Conservation (phyloP, 2,113 vertebrate genomes). For the Cyprinus carpio region DNA sequence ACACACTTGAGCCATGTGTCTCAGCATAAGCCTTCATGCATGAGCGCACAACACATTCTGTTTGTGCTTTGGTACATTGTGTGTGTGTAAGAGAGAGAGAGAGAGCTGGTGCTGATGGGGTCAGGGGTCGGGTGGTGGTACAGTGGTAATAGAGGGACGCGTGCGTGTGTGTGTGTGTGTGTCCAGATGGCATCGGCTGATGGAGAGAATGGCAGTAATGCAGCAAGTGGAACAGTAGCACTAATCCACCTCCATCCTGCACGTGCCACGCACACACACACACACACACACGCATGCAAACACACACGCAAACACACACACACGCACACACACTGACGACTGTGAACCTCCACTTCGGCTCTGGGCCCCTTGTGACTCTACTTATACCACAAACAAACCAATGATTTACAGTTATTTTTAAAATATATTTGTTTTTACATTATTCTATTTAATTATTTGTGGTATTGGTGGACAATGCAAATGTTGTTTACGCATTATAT, state of each 20-base stretch:
- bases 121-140: slow-evolving; percentile 34
- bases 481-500: too few species aligned
- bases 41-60: slow-evolving; percentile 46
- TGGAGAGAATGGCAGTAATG: slow-evolving; percentile 70
- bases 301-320: neutral
- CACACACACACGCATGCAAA: neutral
- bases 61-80: slow-evolving; percentile 37
- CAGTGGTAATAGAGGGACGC: slow-evolving; percentile 45
- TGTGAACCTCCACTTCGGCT: neutral
- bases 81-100: slow-evolving; percentile 42
- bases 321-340: neutral
- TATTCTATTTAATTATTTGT: too few species aligned
- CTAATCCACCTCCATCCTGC: slow-evolving; percentile 76
- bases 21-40: slow-evolving; percentile 38
- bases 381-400: too few species aligned
- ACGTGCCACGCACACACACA: slow-evolving; percentile 68
- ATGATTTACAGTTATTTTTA: too few species aligned
- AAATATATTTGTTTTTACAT: too few species aligned
- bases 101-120: slow-evolving; percentile 28
- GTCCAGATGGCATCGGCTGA: slow-evolving; percentile 77
- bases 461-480: too few species aligned
- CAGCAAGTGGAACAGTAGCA: slow-evolving; percentile 79
- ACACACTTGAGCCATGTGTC: slow-evolving; percentile 27
- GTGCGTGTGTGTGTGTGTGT: slow-evolving; percentile 54
- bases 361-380: too few species aligned